These are phyloP conservation scores for Antechinus flavipes DNA, from an alignment of 2,113 vertebrate species.

Conservation along the genomic window DNA sequence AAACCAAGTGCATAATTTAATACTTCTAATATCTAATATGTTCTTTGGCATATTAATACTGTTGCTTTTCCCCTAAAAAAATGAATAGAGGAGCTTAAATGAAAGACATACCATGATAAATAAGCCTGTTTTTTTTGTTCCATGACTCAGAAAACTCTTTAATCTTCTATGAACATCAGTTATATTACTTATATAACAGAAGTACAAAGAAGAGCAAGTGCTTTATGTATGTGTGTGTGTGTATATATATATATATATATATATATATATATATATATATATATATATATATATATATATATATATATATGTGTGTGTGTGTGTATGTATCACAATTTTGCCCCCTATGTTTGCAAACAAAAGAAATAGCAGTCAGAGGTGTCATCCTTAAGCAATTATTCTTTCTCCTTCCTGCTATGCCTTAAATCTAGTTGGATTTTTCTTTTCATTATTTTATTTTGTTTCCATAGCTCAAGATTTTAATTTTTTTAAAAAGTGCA, in stretches of 20 bases:
- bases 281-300: too few relatives aligned
- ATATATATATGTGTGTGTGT: too few relatives aligned
- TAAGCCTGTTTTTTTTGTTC: background rate
- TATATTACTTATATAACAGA: background rate
- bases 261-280: too few relatives aligned
- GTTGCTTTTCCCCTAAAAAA: background rate
- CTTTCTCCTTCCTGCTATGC: background rate
- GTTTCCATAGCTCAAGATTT: background rate
- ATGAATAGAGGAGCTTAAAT: background rate
- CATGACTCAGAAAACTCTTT: background rate
- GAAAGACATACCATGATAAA: background rate
- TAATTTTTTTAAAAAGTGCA: background rate
- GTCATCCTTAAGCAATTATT: background rate
- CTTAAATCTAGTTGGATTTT: background rate
- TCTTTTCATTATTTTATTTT: background rate
- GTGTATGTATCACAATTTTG: background rate
- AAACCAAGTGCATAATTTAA: background rate
- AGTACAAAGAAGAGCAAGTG: background rate
- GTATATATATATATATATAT: too few relatives aligned
- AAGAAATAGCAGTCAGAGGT: background rate
- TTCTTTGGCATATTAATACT: background rate
- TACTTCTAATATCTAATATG: background rate
- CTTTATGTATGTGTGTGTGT: too few relatives aligned
- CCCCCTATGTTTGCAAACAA: conserved; percentile 19
- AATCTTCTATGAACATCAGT: background rate